Conservation (phyloP, 2,888 invertebrate species). For the Polydesmus complanatus region DNA sequence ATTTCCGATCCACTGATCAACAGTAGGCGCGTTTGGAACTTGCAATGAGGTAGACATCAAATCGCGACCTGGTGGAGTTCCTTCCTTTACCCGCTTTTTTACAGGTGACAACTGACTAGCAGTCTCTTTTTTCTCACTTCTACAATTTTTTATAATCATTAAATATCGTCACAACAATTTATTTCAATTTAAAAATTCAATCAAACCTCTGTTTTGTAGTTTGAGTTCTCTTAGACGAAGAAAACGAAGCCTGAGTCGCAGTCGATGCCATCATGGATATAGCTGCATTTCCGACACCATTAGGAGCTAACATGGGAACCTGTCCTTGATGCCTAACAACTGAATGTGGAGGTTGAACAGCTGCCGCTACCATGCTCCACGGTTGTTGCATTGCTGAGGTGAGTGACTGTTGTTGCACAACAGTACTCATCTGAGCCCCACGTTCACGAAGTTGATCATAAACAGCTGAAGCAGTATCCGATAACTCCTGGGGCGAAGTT, state of each 20-base stretch:
- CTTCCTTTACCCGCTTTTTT: conserved; percentile 92
- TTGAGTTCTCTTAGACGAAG: conserved; percentile 21
- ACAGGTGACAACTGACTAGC: conserved; percentile 79
- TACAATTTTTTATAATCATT: not conserved
- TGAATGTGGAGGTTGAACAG: conserved; percentile 15
- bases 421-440: conserved; percentile 20
- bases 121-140: conserved; percentile 51
- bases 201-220: conserved; percentile 18
- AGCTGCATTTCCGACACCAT: not conserved
- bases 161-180: not conserved
- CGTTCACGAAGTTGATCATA: conserved; percentile 22
- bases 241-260: conserved; percentile 25
- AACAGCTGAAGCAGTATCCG: conserved; percentile 19
- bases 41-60: conserved; percentile 3
- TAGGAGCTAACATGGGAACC: conserved; percentile 15
- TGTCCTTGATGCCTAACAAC: conserved; percentile 43
- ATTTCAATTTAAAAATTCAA: conserved; percentile 3
- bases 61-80: conserved; percentile 52
- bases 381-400: conserved; percentile 20
- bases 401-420: conserved; percentile 20
- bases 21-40: not conserved
- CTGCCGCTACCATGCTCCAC: conserved; percentile 20
- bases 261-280: not conserved
- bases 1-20: conserved; percentile 11
- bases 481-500: conserved; percentile 33